Conservation (phyloP, 2,888 invertebrate species). For the Chirona hameri region DNA sequence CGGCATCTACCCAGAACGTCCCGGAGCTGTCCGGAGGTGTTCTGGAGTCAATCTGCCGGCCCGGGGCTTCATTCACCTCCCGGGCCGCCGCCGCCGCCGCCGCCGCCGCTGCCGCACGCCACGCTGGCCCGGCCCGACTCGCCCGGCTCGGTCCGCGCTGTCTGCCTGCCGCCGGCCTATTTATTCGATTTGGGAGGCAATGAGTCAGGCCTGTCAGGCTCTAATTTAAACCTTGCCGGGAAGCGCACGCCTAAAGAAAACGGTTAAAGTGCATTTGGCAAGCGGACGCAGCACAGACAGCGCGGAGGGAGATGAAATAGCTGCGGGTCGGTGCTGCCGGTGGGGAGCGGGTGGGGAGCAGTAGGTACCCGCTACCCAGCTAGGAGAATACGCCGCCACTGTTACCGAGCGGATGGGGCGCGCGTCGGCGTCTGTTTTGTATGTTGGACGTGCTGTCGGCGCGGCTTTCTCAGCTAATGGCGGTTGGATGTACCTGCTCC, state of each 20-base stretch:
- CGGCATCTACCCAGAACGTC: too few species aligned
- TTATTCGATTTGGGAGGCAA: conserved; percentile 24
- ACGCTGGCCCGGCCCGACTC: background rate
- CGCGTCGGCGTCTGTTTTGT: background rate
- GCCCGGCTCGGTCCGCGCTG: background rate
- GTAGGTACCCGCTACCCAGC: background rate
- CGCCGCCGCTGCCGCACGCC: too few species aligned
- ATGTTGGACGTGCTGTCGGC: background rate
- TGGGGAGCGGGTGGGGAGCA: background rate
- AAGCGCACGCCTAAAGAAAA: background rate
- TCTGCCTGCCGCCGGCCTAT: background rate
- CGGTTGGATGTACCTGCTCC: background rate
- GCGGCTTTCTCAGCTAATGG: background rate
- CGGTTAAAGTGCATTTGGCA: background rate
- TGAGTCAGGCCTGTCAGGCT: conserved; percentile 6
- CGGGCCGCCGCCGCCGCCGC: too few species aligned
- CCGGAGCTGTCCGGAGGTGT: too few species aligned
- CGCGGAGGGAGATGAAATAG: background rate
- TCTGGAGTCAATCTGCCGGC: too few species aligned
- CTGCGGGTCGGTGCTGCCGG: background rate
- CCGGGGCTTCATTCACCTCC: too few species aligned
- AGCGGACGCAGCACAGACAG: background rate
- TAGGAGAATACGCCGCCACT: background rate
- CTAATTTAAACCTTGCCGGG: conserved; percentile 3
- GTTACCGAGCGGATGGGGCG: background rate